Base-by-base conservation (phyloP, 2,888 invertebrate genomes). In the Tanypteryx hageni region DNA sequence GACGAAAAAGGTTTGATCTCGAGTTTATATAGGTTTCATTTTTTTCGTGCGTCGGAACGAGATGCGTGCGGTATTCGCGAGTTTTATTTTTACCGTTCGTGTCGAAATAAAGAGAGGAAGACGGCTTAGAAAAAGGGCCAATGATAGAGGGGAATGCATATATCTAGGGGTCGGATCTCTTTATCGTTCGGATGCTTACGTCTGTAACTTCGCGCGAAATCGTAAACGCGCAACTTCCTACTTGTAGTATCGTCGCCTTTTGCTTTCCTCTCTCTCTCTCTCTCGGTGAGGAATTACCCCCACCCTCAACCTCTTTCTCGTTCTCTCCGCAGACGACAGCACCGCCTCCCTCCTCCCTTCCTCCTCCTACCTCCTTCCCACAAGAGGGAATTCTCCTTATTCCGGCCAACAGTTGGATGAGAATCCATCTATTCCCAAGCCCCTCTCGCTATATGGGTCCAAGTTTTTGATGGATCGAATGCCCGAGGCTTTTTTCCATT, bases 381-480 rank as follows among this genome's bases (percentile, higher is more conserved):
- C 22, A 18, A 27, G 27, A 22, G 76, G 27, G 27, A 27, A 76
- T 76, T 76, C 89, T 64, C 16, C 85, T 22, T 86, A 86, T 86
- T 86, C 61, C 86, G 27, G 86, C 61, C 56, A 27, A 31, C 64
- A 44, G 89, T 31, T 89, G n/a, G 89, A 89, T 61, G 89, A 89
- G 64, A 89, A 64, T 61, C 89, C 89, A 89, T 89, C 89, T 44
- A 89, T 64, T 89, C 44, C 86, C 22, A 58, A 86, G 58, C 86
- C n/a, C 61, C 64, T 68, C 89, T 68, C 89, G 61, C 64, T 89
- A 89, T 89, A 64, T 89, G 64, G 64, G 56, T 89, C 68, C 64
- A 44, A 68, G 44, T 86, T 86, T 83, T 89, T 89, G 89, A 89
- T 89, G 89, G 89, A 89, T 89, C 68, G 89, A 89, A 58, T 64